Evolutionary conservation across 2,888 invertebrate species (phyloP), one percentile per base, ranked within the genome.

Genomic region (Chaetogeoica ovagalla): DNA sequence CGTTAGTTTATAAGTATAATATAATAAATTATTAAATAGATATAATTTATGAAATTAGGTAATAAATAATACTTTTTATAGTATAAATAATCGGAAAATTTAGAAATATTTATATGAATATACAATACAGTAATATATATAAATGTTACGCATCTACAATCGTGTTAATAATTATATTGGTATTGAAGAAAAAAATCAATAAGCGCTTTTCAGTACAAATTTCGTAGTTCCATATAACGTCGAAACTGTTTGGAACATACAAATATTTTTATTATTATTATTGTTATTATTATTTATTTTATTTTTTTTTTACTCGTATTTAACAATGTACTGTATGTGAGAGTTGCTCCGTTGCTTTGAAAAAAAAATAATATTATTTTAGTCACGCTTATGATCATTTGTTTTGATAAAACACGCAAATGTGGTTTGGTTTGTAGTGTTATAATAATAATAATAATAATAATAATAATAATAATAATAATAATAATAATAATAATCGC

Each of bases 341-440:
- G 23, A 48, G 23, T 8, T n/a, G 52, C 30, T 60, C 74, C 65
- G 11, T 57, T 37, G 17, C 21, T 21, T 55, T 19, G 19, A 11
- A 17, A 63, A 62, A 72, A n/a, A 62, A 62, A 52, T 19, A 66
- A 30, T 70, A 79, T 57, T 70, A 62, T 79, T 79, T 69, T 39
- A 60, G 69, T 77, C 69, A 70, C 69, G 70, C 63, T 71, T 69
- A 70, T 55, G 55, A 52, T 63, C 55, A 63, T 55, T 62, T 70
- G 77, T 79, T 71, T 70, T 55, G 37, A 79, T 79, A 79, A 62
- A 79, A 79, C 77, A 79, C 70, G 77, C 77, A 79, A 63, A 79
- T 52, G 62, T 21, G 69, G 77, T 70, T 70, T 43, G 48, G 63
- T 63, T 55, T 70, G 62, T 77, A 69, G 52, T 69, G 52, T 69